phyloP scores from a whole-genome alignment of 2,888 invertebrate genomes.

The Volucella bombylans region DNA sequence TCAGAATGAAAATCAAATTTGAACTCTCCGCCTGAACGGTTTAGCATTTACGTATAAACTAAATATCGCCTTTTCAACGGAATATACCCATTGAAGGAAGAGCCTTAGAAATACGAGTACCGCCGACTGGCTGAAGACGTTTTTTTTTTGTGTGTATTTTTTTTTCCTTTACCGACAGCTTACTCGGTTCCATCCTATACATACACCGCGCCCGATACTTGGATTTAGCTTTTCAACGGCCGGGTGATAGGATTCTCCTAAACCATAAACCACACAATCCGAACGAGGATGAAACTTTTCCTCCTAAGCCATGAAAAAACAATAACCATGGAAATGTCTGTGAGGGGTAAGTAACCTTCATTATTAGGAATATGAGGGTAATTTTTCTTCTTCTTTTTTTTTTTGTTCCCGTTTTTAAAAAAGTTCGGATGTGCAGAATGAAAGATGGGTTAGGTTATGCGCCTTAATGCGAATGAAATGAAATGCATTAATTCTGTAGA shows the following conservation, averaged over 20 bases:
- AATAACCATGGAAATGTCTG: conserved; percentile 44
- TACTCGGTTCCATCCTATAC: too few relatives aligned
- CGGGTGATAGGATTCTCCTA: conserved; percentile 40
- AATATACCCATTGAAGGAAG: conserved; percentile 19
- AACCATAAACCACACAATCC: conserved; percentile 47
- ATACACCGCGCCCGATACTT: background rate
- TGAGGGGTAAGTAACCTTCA: conserved; percentile 48
- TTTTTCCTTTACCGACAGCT: background rate
- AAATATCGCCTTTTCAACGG: conserved; percentile 40
- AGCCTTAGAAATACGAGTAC: background rate
- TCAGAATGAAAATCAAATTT: conserved; percentile 67
- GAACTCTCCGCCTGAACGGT: conserved; percentile 64
- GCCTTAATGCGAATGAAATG: conserved; percentile 52
- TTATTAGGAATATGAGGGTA: conserved; percentile 58
- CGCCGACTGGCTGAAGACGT: conserved; percentile 41
- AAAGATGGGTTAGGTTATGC: conserved; percentile 36
- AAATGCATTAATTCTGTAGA: conserved; percentile 56
- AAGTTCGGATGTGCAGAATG: conserved; percentile 33
- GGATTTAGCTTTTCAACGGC: conserved; percentile 1
- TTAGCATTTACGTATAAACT: conserved; percentile 42
- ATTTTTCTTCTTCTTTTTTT: conserved; percentile 45
- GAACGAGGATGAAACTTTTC: conserved; percentile 41
- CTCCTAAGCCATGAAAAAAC: conserved; percentile 39
- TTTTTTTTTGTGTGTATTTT: conserved; percentile 48
- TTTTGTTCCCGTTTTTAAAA: too few relatives aligned